These are phyloP conservation scores for Pseudochromis fuscus DNA, from an alignment of 2,797 vertebrate genomes.

Conservation along the genomic window DNA sequence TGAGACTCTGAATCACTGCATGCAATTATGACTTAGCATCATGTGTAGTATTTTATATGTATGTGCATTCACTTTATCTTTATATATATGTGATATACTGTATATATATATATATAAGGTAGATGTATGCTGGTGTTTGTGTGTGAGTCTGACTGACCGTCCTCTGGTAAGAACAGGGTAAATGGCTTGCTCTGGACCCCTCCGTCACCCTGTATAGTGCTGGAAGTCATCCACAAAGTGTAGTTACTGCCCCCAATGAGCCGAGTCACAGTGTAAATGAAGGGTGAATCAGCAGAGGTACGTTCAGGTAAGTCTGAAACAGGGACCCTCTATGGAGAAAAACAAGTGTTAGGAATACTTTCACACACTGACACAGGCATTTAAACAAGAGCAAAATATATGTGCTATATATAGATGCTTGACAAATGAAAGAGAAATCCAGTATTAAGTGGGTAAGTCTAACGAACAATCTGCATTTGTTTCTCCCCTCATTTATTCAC, in stretches of 20 bases:
- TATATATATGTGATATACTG: too few species aligned
- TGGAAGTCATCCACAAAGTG: slow-evolving; percentile 93
- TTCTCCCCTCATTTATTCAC: not conserved
- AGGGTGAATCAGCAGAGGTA: slow-evolving; percentile 57
- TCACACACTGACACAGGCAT: slow-evolving; percentile 3
- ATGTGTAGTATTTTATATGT: slow-evolving; percentile 23
- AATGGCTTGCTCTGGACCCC: slow-evolving; percentile 89
- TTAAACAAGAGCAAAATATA: not conserved
- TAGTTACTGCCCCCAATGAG: slow-evolving; percentile 91
- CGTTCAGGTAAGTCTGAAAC: slow-evolving; percentile 70
- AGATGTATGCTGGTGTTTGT: slow-evolving; percentile 16
- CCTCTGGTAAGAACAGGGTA: slow-evolving; percentile 88
- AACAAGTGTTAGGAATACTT: slow-evolving; percentile 8
- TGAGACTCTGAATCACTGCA: slow-evolving; percentile 31
- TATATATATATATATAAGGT: not conserved
- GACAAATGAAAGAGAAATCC: slow-evolving; percentile 5
- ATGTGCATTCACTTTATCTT: slow-evolving; percentile 45
- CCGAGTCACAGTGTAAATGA: slow-evolving; percentile 84
- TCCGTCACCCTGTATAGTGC: slow-evolving; percentile 91
- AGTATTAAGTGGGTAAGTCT: not conserved
- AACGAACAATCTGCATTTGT: not conserved
- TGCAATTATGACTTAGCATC: slow-evolving; percentile 9
- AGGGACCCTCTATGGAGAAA: slow-evolving; percentile 85
- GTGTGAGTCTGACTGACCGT: slow-evolving; percentile 88
- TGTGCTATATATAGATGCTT: not conserved